Evolutionary conservation across 2,113 vertebrate genomes (phyloP).

Genomic region (Aplodontia rufa): DNA sequence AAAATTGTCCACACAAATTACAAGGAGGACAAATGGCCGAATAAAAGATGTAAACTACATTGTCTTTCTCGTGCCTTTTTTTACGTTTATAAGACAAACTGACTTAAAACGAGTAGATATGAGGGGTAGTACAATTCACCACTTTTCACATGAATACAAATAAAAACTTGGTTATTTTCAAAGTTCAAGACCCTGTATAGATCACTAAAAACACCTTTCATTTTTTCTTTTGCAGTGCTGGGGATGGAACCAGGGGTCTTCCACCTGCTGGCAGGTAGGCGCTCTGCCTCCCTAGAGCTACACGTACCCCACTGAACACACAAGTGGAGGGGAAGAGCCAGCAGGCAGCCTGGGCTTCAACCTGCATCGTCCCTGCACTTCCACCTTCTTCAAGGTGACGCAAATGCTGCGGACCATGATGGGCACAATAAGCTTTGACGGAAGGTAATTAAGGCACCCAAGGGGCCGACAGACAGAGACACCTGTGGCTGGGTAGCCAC

Average conservation of each 20-base stretch:
- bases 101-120: background rate
- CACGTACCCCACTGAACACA: too few relatives aligned
- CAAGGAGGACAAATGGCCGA: background rate
- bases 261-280: too few relatives aligned
- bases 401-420: accelerated
- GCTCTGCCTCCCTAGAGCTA: too few relatives aligned
- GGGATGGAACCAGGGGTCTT: too few relatives aligned
- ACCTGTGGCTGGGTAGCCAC: background rate
- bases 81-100: background rate
- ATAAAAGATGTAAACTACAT: background rate
- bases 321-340: background rate
- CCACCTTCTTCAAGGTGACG: background rate
- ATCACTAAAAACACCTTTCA: background rate
- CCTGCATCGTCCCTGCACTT: accelerated
- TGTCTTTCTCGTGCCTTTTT: background rate
- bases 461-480: background rate
- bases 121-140: background rate
- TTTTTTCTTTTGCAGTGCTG: too few relatives aligned
- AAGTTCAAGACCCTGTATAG: background rate
- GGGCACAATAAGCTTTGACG: accelerated
- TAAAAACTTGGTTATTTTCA: background rate
- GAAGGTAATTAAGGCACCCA: background rate
- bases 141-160: background rate
- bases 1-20: background rate
- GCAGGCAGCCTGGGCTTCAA: background rate